Base-by-base conservation (phyloP, 2,113 vertebrate species). In the Lutjanus erythropterus region DNA sequence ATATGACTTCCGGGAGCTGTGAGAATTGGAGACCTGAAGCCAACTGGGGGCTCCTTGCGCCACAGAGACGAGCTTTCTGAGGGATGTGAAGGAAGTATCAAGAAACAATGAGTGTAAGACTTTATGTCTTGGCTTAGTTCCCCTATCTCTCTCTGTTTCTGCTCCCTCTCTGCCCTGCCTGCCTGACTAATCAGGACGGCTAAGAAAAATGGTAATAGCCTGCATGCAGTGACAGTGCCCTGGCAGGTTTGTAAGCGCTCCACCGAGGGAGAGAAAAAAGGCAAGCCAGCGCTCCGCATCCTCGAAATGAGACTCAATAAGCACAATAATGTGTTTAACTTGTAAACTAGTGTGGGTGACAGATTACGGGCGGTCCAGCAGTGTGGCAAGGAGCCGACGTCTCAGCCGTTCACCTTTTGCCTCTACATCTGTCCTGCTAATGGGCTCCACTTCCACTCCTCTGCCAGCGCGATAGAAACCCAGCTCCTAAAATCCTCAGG, bases 1-100 rank as follows among this genome's bases (percentile, higher is more conserved):
- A 94, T 95, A 95, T 94, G 95, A 95, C 94, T 96, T 97, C 94
- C 94, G 94, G 94, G 95, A 92, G 90, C 94, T 92, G 94, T 95
- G 95, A 94, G 94, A 94, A 96, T 94, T 87, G 92, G 92, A 95
- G 92, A 96, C 90, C 91, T 92, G 89, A 92, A 94, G 89, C 92
- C 93, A 85, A 93, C 80, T 87, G 94, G 75, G 92, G 92, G 93
- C 92, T 91, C 59, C 25, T 70, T 31, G 56, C 44, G 70, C 67
- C 55, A 78, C 92, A 92, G 92, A 93, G 94, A 95, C 7, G 4
- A 93, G 90, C 87, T 88, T 95, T 96, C 94, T 92, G 93, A 92
- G 95, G 93, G 91, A 94, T 93, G 94, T 94, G 86, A 88, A 92
- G 93, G 94, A 95, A 94, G 94, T 95, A 94, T 94, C 94, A 96